Conservation (phyloP, 2,797 vertebrate genomes). For the Sciurus vulgaris region DNA sequence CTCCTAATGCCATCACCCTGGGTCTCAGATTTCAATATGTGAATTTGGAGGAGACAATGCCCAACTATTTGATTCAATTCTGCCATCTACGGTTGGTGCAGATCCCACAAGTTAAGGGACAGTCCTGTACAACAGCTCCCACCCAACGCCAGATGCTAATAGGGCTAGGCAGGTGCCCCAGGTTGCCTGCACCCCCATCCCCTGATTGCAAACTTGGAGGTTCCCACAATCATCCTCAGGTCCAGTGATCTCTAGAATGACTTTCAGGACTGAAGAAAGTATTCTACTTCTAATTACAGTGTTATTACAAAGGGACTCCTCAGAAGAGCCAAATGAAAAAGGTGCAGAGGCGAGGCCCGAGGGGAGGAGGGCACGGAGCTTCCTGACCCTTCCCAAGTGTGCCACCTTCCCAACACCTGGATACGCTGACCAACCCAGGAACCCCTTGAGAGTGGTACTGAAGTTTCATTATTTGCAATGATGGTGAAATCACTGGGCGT, state of each 20-base stretch:
- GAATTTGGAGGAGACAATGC: neutral
- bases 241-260: neutral
- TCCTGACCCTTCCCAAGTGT: no score
- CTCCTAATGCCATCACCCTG: neutral
- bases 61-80: neutral
- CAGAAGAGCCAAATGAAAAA: neutral
- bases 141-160: neutral
- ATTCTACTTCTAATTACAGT: neutral
- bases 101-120: no score
- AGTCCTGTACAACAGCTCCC: neutral
- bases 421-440: no score
- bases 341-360: fast-evolving
- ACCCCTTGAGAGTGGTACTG: no score
- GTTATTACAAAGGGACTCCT: neutral
- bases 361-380: neutral
- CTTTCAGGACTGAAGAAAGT: neutral
- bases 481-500: neutral
- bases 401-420: neutral
- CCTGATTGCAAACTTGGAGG: no score
- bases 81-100: neutral
- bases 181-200: neutral
- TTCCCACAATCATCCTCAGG: no score
- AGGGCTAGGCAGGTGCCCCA: neutral
- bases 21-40: neutral
- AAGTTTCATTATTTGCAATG: no score